These are phyloP conservation scores for Pelochelys cantorii DNA, from an alignment of 2,797 vertebrate species.

Conservation along the genomic window DNA sequence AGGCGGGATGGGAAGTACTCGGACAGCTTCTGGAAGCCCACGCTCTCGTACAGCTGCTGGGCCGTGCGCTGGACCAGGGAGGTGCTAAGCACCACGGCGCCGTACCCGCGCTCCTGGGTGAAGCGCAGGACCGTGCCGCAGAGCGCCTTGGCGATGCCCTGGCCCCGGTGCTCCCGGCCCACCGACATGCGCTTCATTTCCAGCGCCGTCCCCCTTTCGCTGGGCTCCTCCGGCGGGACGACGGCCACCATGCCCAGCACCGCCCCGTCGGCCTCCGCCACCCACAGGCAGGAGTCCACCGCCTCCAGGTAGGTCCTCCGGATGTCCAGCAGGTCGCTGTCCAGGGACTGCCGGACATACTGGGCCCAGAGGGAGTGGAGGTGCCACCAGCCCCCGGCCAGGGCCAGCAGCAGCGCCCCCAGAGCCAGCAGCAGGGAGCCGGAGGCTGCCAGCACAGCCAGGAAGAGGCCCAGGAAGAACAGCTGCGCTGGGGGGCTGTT, in stretches of 20 bases:
- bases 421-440: not conserved
- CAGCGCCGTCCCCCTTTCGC: slow-evolving; percentile 29
- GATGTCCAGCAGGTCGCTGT: slow-evolving; percentile 67
- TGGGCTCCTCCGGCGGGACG: slow-evolving; percentile 11
- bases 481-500: slow-evolving; percentile 68
- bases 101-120: slow-evolving; percentile 50
- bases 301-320: slow-evolving; percentile 59
- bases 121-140: slow-evolving; percentile 57
- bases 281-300: slow-evolving; percentile 65
- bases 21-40: slow-evolving; percentile 68
- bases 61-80: slow-evolving; percentile 61
- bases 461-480: not conserved
- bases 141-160: slow-evolving; percentile 45
- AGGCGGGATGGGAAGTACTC: accelerated
- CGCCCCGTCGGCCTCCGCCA: slow-evolving; percentile 47
- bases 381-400: not conserved
- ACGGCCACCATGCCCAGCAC: slow-evolving; percentile 65
- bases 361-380: not conserved
- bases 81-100: slow-evolving; percentile 65
- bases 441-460: not conserved
- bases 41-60: slow-evolving; percentile 60
- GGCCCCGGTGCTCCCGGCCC: slow-evolving; percentile 36
- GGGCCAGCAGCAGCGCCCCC: not conserved
- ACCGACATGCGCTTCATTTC: slow-evolving; percentile 71
- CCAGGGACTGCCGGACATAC: slow-evolving; percentile 17